Conservation (phyloP, 1,140 invertebrate species). For the Calosoma granatense region DNA sequence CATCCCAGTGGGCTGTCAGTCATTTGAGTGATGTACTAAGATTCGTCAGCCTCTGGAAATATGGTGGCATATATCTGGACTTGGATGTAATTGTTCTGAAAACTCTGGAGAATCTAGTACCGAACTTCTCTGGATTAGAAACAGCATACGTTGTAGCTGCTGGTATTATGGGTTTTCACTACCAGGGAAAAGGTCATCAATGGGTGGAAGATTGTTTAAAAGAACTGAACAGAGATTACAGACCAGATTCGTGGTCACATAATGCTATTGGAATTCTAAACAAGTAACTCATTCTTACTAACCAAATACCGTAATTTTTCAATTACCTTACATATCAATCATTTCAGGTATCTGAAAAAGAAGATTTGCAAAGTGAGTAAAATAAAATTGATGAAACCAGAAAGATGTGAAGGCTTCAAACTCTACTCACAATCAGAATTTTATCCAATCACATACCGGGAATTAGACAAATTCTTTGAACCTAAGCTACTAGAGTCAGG, state of each 20-base stretch:
- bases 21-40: constrained; percentile 58
- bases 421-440: background rate
- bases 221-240: constrained; percentile 45
- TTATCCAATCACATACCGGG: background rate
- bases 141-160: constrained; percentile 46
- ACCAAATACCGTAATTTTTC: no score
- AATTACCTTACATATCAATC: no score
- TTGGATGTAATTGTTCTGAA: constrained; percentile 61
- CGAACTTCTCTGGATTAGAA: constrained; percentile 56
- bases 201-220: constrained; percentile 46
- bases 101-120: constrained; percentile 42
- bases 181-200: constrained; percentile 40
- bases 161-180: constrained; percentile 49
- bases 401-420: background rate
- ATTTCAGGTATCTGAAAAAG: no score
- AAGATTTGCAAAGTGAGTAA: background rate
- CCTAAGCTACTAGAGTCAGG: background rate
- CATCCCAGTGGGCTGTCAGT: constrained; percentile 42
- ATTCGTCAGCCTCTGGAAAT: constrained; percentile 64
- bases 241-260: background rate
- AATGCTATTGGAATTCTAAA: background rate
- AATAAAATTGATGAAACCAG: background rate
- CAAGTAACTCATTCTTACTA: background rate
- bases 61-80: constrained; percentile 68
- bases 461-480: background rate